phyloP scores from a whole-genome alignment of 2,113 vertebrate species.

The Turdus rufiventris region DNA sequence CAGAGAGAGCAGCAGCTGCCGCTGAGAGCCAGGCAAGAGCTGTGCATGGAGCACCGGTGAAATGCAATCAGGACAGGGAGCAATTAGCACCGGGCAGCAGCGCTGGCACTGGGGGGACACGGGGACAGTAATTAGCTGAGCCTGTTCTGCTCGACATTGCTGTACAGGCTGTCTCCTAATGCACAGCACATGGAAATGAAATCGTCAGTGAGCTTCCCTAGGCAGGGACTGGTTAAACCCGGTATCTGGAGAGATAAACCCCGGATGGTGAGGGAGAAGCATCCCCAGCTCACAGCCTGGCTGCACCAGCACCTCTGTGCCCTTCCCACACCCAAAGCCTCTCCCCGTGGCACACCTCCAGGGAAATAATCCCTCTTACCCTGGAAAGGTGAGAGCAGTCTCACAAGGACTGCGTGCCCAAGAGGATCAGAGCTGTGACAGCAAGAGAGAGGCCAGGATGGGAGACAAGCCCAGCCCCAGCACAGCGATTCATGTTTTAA shows the following conservation, averaged over 20 bases:
- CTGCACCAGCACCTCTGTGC: background rate
- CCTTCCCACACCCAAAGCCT: background rate
- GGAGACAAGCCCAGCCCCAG: background rate
- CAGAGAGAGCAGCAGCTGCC: background rate
- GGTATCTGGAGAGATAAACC: background rate
- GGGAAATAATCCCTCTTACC: background rate
- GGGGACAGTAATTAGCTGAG: constrained; percentile 48
- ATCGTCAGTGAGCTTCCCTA: background rate
- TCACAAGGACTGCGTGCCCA: background rate
- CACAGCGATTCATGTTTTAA: background rate
- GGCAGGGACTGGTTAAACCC: constrained; percentile 1
- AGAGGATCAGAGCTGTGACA: background rate
- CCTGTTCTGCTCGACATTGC: background rate
- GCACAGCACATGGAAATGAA: constrained; percentile 27
- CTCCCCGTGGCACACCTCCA: background rate
- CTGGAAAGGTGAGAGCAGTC: background rate
- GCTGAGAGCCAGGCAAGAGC: background rate
- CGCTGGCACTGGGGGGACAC: background rate
- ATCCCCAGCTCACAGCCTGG: fast-evolving
- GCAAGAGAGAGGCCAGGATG: background rate
- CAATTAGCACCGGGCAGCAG: background rate
- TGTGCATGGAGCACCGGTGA: background rate
- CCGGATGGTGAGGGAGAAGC: background rate
- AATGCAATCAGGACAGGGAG: background rate
- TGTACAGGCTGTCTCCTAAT: constrained; percentile 11